Percentiles rank a stretch among this genome's conserved stretches.
These are phyloP conservation scores for Donacobius atricapilla DNA, from an alignment of 2,113 vertebrate genomes.

Conservation along the genomic window DNA sequence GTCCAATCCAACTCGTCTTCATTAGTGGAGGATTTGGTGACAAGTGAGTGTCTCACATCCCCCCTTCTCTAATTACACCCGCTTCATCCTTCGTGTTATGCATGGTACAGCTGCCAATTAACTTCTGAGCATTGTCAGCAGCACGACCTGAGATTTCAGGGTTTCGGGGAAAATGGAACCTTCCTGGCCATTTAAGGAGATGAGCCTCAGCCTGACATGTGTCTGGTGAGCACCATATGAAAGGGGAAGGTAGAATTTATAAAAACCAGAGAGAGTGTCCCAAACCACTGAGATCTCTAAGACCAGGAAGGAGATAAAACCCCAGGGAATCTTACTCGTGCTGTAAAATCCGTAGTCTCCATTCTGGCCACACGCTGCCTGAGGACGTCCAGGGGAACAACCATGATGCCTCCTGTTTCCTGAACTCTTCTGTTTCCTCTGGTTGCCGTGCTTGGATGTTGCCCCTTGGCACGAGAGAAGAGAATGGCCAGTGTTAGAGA, in stretches of 20 bases:
- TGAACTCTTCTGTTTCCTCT: conserved; percentile 70
- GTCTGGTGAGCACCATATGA: not conserved
- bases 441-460: conserved; percentile 70
- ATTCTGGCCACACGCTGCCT: conserved; percentile 72
- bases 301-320: not conserved
- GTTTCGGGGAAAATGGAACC: not conserved
- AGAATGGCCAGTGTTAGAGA: not conserved
- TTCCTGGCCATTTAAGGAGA: not conserved
- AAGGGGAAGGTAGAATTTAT: not conserved
- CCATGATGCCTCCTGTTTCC: conserved; percentile 73
- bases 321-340: conserved; percentile 69
- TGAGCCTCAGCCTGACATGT: not conserved
- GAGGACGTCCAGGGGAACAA: conserved; percentile 73
- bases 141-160: not conserved
- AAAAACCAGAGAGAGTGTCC: not conserved
- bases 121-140: not conserved
- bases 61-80: not conserved
- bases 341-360: conserved; percentile 60
- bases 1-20: not conserved
- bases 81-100: not conserved
- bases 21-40: conserved; percentile 21
- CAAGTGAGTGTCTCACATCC: not conserved
- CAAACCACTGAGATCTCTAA: not conserved
- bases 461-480: conserved; percentile 45
- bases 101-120: not conserved